Conservation (phyloP, 2,888 invertebrate genomes). For the Pyrocoelia pectoralis region DNA sequence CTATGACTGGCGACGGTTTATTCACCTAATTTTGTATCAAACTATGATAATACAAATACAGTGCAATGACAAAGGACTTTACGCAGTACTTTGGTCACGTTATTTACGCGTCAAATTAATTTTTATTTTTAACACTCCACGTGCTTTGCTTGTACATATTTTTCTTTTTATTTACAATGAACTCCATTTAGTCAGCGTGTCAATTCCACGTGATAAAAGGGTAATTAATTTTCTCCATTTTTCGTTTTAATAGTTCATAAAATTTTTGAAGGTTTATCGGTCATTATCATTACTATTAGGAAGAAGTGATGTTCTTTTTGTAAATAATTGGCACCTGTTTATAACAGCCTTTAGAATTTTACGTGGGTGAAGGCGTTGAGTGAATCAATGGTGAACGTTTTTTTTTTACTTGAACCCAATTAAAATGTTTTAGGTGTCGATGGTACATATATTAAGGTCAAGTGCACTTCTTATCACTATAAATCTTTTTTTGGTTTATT, state of each 20-base stretch:
- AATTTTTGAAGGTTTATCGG: neutral
- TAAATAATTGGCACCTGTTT: neutral
- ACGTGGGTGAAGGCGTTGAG: neutral
- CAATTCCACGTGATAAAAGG: neutral
- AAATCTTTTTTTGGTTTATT: too few relatives aligned
- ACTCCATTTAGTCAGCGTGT: too few relatives aligned
- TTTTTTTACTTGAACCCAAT: neutral
- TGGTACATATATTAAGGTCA: neutral
- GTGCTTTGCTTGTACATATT: too few relatives aligned
- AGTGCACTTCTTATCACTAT: too few relatives aligned
- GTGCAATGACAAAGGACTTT: neutral
- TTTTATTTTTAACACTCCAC: too few relatives aligned
- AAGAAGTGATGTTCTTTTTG: neutral
- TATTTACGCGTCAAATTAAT: too few relatives aligned
- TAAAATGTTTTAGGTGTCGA: neutral
- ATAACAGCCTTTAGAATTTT: neutral
- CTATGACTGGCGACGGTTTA: neutral
- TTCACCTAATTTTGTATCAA: slow-evolving; percentile 11
- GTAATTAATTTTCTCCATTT: neutral
- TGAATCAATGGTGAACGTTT: too few relatives aligned
- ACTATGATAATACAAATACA: neutral
- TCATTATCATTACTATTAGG: neutral
- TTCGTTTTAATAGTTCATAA: neutral
- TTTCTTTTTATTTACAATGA: too few relatives aligned
- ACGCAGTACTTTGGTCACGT: too few relatives aligned